Base-by-base conservation (phyloP, 2,888 invertebrate species). In the Galerucella nymphaeae region DNA sequence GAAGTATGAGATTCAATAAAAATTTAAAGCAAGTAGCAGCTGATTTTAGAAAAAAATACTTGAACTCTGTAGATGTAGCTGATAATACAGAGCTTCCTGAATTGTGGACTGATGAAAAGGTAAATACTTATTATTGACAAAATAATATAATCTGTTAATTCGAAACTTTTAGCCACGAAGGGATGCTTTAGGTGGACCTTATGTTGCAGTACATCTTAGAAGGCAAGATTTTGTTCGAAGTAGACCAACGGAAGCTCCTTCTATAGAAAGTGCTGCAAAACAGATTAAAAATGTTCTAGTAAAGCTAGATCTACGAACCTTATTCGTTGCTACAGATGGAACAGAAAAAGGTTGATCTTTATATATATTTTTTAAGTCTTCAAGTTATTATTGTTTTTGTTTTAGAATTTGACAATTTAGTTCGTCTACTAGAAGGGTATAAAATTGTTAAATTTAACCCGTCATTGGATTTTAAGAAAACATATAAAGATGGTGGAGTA, bases 271-370 rank as follows among this genome's bases (percentile, higher is more conserved):
- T 71, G 93, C 96, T 0, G 94, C 93, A 0, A 85, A 88, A 73
- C 97, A 98, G 87, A 90, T 98, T 16, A 86, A 87, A 59, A 85
- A 89, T 55, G 85, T 89, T 48, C 83, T 95, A 57, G 85, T 90
- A 59, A 87, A 90, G 59, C 85, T 92, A 10, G 84, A 89, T 20
- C 82, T 95, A 20, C 85, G 85, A 1, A 89, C 88, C 62, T 88
- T 97, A 13, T 98, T 95, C 84, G 87, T 99, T 64, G 94, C 98
- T 0, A 94, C 96, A 0, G 98, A 98, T 89, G 93, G 95, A 14
- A 87, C 91, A 0, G 82, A 88, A 14, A 84, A 88, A 76, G 91
- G 90, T 82, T 76, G 57, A 30, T 30, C 6, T 30, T 30, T 30
- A 30, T 30, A 23, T 23, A 8, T 30, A 8, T 8, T 30, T 30